Conservation (phyloP, 2,113 vertebrate species). For the Cisticola juncidis region DNA sequence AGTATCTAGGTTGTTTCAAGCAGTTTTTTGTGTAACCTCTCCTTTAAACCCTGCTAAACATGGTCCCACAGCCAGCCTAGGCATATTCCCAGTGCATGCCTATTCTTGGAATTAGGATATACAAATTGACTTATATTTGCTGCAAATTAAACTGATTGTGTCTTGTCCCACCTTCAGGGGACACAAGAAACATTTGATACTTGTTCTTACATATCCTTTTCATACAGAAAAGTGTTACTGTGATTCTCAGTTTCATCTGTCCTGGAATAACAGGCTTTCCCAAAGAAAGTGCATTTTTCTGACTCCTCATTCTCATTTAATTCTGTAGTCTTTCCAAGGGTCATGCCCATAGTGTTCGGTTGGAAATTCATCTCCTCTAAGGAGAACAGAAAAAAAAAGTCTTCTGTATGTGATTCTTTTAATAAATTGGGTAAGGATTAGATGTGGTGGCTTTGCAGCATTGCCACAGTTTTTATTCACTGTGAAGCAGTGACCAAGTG, state of each 20-base stretch:
- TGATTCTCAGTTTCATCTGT: background rate
- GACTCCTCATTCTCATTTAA: background rate
- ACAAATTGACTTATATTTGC: slow-evolving; percentile 36
- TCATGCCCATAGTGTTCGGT: background rate
- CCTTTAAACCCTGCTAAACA: background rate
- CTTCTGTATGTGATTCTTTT: background rate
- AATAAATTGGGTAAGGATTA: background rate
- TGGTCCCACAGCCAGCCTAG: background rate
- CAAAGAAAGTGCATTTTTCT: background rate
- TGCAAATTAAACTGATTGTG: slow-evolving; percentile 21
- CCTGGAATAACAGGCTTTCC: background rate
- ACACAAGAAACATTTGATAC: background rate
- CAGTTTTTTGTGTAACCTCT: background rate
- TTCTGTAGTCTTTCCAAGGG: background rate
- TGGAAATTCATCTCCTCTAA: background rate
- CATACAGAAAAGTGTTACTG: background rate
- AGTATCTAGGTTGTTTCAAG: background rate
- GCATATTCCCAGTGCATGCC: slow-evolving; percentile 22
- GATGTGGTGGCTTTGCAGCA: background rate
- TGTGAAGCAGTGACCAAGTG: background rate
- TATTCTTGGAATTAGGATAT: slow-evolving; percentile 45
- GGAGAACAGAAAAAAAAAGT: background rate
- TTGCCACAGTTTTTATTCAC: background rate
- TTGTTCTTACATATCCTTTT: background rate
- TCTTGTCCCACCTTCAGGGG: slow-evolving; percentile 13